Evolutionary conservation across 1,140 invertebrate species (phyloP), one percentile per base, ranked within the genome.

Genomic region (Drosophila punjabiensis): DNA sequence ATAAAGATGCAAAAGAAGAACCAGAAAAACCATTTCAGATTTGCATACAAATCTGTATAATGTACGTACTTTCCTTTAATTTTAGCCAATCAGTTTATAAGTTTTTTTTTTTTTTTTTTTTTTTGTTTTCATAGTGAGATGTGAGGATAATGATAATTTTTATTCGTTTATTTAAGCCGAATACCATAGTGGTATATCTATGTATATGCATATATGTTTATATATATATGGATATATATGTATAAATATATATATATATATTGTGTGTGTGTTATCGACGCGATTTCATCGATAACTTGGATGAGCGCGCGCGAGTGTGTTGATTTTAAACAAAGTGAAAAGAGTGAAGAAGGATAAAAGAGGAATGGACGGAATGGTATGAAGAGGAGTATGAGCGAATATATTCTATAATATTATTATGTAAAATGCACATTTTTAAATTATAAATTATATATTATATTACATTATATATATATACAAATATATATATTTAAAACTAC

Each of bases 41-140:
- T 39, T 61, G 45, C 43, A 64, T 78, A 64, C 66, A 69, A 52
- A 74, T 61, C 73, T 74, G 70, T 74, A 73, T 70, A 70, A 70
- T 74, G 65, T 84, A 83, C 77, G 82, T 85, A 85, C 78, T 85
- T 85, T 85, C 82, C 82, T 85, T 85, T 85, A 85, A 81, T 78
- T 81, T 84, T 73, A 84, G 81, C 66, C 53, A 78, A 74, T 74
- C 69, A 76, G 73, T 75, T 71, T 74, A 32, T 50, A 63, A 83
- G 76, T 37, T 39, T 62, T 67, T 33, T 68, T 60, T 60, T 75
- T 76, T 59, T 60, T 73, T 76, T 61, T 80, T 62, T 48, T 39
- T 20, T 45, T 18, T 59, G 56, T 59, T 52, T 68, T 39, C n/a
- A 41, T 80, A 62, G 50, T 35, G 50, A 56, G 60, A 59, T 69